Conservation (phyloP, 2,888 invertebrate species). For the Ectemnius lituratus region DNA sequence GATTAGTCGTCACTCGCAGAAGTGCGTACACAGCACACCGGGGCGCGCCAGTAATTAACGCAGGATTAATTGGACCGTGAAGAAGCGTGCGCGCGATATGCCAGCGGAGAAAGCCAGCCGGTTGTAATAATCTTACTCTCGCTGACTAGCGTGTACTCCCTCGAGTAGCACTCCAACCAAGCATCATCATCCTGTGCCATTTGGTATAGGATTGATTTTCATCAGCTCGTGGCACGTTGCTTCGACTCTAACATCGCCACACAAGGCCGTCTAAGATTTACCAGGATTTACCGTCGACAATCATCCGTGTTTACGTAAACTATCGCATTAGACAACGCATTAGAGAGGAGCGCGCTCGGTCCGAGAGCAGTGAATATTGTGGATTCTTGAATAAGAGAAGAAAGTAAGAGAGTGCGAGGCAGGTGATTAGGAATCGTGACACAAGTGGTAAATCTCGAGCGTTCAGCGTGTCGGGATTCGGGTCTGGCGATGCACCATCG, state of each 20-base stretch:
- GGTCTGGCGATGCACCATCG: conserved; percentile 59
- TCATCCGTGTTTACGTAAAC: background rate
- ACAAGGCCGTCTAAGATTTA: background rate
- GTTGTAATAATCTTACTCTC: conserved; percentile 37
- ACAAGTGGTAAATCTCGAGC: conserved; percentile 18
- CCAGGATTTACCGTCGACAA: background rate
- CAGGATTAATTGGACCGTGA: conserved; percentile 49
- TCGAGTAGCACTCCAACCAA: too few relatives aligned
- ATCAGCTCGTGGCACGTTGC: too few relatives aligned
- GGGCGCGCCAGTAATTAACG: conserved; percentile 41
- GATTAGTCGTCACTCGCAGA: conserved; percentile 6
- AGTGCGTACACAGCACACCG: conserved; percentile 22
- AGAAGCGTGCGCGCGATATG: conserved; percentile 34
- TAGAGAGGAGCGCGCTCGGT: background rate
- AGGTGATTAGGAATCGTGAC: conserved; percentile 1
- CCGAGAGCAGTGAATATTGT: background rate
- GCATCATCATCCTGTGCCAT: too few relatives aligned
- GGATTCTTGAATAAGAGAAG: background rate
- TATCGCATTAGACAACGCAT: background rate
- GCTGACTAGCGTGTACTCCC: conserved; percentile 18
- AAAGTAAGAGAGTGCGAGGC: background rate
- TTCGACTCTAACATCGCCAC: background rate
- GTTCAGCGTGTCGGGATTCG: conserved; percentile 59
- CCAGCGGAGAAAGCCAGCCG: conserved; percentile 37
- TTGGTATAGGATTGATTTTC: too few relatives aligned